These are phyloP conservation scores for Noctilio leporinus DNA, from an alignment of 2,113 vertebrate species.

Conservation along the genomic window DNA sequence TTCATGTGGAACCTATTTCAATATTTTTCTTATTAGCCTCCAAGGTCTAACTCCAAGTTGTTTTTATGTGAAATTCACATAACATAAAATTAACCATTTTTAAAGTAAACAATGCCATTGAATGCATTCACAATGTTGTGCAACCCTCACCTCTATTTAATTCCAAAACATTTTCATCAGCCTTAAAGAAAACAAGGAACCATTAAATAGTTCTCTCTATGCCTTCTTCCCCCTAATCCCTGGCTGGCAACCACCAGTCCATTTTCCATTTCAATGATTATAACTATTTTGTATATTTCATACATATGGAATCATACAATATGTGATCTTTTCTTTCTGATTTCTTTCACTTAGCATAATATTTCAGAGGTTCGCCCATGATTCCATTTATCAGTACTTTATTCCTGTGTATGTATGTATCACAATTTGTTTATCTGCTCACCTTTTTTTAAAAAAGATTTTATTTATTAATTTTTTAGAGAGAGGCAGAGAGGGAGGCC, in stretches of 20 bases:
- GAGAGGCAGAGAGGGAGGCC: too few relatives aligned
- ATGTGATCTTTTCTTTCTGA: neutral
- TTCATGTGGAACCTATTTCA: neutral
- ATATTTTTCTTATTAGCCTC: constrained; percentile 3
- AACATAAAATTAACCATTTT: neutral
- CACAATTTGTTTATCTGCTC: neutral
- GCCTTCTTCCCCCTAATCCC: neutral
- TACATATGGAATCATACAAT: neutral
- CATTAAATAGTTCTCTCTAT: neutral
- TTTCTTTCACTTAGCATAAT: neutral
- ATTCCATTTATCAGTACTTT: neutral
- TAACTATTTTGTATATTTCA: neutral
- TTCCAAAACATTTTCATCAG: neutral
- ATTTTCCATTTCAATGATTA: neutral
- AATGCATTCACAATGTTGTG: neutral
- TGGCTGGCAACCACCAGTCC: neutral
- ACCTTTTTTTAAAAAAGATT: too few relatives aligned
- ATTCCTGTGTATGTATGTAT: neutral
- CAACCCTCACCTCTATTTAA: neutral
- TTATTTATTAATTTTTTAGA: too few relatives aligned
- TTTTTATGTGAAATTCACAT: neutral
- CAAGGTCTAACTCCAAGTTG: neutral
- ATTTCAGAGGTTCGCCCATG: neutral
- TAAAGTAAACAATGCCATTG: neutral
- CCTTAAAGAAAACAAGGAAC: neutral